phyloP scores from a whole-genome alignment of 2,888 invertebrate genomes.

The Thereva unica region DNA sequence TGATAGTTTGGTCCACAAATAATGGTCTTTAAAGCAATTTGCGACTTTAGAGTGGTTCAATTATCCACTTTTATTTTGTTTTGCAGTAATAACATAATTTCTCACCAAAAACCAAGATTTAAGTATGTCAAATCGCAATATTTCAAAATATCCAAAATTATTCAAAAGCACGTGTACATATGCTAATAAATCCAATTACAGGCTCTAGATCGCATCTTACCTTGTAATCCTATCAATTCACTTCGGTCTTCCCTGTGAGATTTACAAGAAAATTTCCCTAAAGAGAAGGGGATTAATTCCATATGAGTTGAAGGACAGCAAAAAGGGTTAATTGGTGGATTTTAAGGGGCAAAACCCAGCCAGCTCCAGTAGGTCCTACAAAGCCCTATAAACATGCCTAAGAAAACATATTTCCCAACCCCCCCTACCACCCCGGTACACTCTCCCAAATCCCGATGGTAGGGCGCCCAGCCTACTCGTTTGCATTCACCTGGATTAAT shows the following conservation, averaged over 20 bases:
- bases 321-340: constrained; percentile 32
- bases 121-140: background rate
- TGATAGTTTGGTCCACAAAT: no score
- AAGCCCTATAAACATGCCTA: constrained; percentile 12
- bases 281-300: constrained; percentile 27
- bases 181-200: constrained; percentile 18
- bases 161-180: background rate
- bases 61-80: no score
- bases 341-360: constrained; percentile 7
- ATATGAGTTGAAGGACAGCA: constrained; percentile 26
- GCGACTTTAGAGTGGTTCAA: no score
- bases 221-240: constrained; percentile 24
- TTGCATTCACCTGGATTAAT: constrained; percentile 28
- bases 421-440: no score
- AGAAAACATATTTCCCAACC: constrained; percentile 15
- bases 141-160: background rate
- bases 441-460: no score
- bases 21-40: no score
- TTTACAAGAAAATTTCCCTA: constrained; percentile 4
- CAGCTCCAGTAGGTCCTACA: constrained; percentile 17
- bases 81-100: no score
- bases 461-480: background rate
- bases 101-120: no score
- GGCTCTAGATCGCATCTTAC: constrained; percentile 17
- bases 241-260: constrained; percentile 3